Percentiles rank a stretch among this genome's conserved stretches.
Evolutionary conservation across 2,888 invertebrate species (phyloP).

Genomic region (Erebia ligea): DNA sequence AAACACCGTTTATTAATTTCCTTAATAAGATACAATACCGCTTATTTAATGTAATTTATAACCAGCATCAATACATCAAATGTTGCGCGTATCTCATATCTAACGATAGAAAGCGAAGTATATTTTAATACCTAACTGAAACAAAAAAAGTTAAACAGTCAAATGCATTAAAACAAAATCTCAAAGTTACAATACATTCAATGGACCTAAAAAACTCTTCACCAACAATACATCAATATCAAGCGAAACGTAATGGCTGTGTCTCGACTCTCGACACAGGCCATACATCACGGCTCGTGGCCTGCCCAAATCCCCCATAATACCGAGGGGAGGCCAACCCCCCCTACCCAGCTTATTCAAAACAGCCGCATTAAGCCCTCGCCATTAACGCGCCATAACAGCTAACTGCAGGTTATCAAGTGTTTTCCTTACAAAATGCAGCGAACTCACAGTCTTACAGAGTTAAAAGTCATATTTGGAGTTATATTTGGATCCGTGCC

Average conservation of each 20-base stretch:
- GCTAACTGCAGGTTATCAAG: conserved; percentile 63
- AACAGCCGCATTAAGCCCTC: conserved; percentile 62
- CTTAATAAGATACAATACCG: not conserved
- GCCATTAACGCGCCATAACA: conserved; percentile 62
- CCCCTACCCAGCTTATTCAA: conserved; percentile 57
- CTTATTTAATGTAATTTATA: not conserved
- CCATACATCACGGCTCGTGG: conserved; percentile 55
- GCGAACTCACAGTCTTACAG: conserved; percentile 39
- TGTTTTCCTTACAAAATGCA: conserved; percentile 61
- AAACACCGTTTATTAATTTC: not conserved
- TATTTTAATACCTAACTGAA: not conserved
- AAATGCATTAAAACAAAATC: not conserved
- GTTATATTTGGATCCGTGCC: conserved; percentile 62
- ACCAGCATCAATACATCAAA: not conserved
- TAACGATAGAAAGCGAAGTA: no score
- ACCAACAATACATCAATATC: conserved; percentile 48
- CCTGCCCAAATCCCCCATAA: conserved; percentile 53
- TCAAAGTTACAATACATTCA: conserved; percentile 13
- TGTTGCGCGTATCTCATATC: not conserved
- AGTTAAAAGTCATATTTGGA: conserved; percentile 39
- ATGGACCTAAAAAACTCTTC: conserved; percentile 16
- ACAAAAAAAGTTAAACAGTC: not conserved
- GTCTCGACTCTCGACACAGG: conserved; percentile 46
- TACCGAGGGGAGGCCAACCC: conserved; percentile 46
- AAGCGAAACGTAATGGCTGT: conserved; percentile 53